A percentile compares a stretch with the other conserved stretches of the same genome.
Evolutionary conservation across 2,888 invertebrate species (phyloP).

Genomic region (Temnothorax unifasciatus): DNA sequence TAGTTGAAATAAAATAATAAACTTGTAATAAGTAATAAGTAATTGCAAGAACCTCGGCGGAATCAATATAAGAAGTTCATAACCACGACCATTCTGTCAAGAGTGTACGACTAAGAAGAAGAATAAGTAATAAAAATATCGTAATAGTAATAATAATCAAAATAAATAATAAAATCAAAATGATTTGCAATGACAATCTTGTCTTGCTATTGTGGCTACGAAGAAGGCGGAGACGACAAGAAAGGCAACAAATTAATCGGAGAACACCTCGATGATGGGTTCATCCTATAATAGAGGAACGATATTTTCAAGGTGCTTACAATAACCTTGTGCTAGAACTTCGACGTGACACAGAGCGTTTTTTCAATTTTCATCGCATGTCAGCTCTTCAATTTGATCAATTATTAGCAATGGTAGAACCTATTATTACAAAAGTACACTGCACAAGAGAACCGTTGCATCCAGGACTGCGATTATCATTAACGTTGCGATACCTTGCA

Average conservation of each 20-base stretch:
- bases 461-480: conserved; percentile 3
- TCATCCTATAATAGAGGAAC: conserved; percentile 10
- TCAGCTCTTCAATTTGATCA: conserved; percentile 3
- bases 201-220: conserved; percentile 6
- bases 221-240: not conserved
- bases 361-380: conserved; percentile 11
- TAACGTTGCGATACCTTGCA: conserved; percentile 7
- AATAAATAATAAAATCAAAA: not conserved
- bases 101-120: no score
- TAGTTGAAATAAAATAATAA: no score
- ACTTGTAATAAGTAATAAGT: no score
- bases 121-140: no score
- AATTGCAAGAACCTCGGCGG: no score
- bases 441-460: not conserved
- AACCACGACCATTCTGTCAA: no score
- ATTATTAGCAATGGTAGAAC: conserved; percentile 9
- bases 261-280: conserved; percentile 3
- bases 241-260: not conserved
- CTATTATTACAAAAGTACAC: conserved; percentile 14
- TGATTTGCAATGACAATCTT: not conserved
- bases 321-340: conserved; percentile 8
- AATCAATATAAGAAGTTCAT: no score
- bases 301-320: not conserved
- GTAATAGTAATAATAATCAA: no score
- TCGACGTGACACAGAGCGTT: not conserved